These are phyloP conservation scores for Epinephelus moara DNA, from an alignment of 2,113 vertebrate genomes.

Conservation along the genomic window DNA sequence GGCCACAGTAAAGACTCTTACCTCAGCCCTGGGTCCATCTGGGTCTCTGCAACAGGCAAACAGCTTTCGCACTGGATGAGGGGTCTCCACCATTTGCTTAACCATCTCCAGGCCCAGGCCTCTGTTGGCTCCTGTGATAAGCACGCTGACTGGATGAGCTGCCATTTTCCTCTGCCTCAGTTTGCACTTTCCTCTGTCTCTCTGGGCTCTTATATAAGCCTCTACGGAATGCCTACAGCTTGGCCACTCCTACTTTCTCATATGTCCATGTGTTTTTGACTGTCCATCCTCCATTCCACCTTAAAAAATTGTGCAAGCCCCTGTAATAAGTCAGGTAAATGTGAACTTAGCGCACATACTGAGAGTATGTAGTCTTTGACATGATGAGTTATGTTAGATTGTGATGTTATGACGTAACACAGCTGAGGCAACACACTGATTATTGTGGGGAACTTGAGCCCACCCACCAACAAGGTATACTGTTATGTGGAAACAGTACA, in stretches of 20 bases:
- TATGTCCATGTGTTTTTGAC: not conserved
- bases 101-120: slow-evolving; percentile 74
- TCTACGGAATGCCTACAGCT: not conserved
- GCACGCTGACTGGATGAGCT: slow-evolving; percentile 32
- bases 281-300: not conserved
- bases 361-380: too few species aligned
- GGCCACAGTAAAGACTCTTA: slow-evolving; percentile 28
- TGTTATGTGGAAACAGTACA: too few species aligned
- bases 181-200: not conserved
- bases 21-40: slow-evolving; percentile 60
- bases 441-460: too few species aligned
- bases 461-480: too few species aligned
- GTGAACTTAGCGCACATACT: too few species aligned
- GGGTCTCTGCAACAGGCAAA: slow-evolving; percentile 70
- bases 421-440: too few species aligned
- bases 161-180: slow-evolving; percentile 37
- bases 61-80: slow-evolving; percentile 19
- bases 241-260: slow-evolving; percentile 18
- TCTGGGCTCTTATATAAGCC: not conserved
- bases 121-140: slow-evolving; percentile 75
- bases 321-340: not conserved
- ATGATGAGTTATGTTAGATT: too few species aligned
- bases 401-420: too few species aligned
- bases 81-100: slow-evolving; percentile 46
- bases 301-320: not conserved